A percentile compares a stretch with the other conserved stretches of the same genome.
Evolutionary conservation across 2,888 invertebrate species (phyloP).

Genomic region (Nesidiocoris tenuis): DNA sequence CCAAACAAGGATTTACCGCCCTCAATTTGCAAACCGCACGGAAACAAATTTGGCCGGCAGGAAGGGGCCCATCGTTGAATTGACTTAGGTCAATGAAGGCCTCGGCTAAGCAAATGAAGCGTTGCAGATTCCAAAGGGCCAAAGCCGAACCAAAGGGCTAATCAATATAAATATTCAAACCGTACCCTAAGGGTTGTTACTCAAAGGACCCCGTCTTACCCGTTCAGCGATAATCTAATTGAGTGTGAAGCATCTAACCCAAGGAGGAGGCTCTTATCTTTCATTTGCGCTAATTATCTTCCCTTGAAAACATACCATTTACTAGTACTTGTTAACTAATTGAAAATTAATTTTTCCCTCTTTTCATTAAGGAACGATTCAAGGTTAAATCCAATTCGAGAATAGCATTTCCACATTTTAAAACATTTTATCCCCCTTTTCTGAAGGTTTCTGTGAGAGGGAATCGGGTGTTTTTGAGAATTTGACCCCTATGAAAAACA

Average conservation of each 20-base stretch:
- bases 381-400: background rate
- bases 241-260: conserved; percentile 37
- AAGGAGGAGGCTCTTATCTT: conserved; percentile 31
- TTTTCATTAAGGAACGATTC: background rate
- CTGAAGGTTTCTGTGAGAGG: no score
- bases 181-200: conserved; percentile 34
- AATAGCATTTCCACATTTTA: no score
- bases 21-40: background rate
- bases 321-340: conserved; percentile 23
- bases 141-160: conserved; percentile 28
- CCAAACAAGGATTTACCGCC: background rate
- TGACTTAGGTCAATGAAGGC: background rate
- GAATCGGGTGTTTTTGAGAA: no score
- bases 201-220: conserved; percentile 30
- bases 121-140: conserved; percentile 15
- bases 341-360: conserved; percentile 23
- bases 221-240: conserved; percentile 38
- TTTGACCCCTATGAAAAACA: no score
- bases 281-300: conserved; percentile 40
- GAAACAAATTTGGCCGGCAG: background rate
- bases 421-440: no score
- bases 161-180: conserved; percentile 43
- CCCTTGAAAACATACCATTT: conserved; percentile 23
- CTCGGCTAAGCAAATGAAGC: conserved; percentile 24
- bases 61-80: background rate